phyloP scores from a whole-genome alignment of 1,140 invertebrate species.

The Megalopta genalis region DNA sequence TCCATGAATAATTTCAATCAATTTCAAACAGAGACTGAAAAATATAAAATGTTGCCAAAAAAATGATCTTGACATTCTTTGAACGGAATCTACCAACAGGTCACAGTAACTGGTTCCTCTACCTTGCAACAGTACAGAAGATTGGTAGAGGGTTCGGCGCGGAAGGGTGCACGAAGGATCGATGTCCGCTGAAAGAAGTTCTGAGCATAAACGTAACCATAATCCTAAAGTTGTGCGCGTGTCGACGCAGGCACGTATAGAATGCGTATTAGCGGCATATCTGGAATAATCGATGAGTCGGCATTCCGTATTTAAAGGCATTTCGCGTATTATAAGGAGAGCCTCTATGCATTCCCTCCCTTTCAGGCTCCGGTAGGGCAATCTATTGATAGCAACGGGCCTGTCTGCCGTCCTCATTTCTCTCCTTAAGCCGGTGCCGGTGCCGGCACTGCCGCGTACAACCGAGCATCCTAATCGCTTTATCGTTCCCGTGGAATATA shows the following conservation, averaged over 20 bases:
- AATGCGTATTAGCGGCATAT: slow-evolving; percentile 61
- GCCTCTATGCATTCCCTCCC: slow-evolving; percentile 36
- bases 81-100: no score
- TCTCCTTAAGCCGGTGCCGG: slow-evolving; percentile 59
- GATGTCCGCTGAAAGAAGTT: no score
- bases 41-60: no score
- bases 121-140: no score
- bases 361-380: slow-evolving; percentile 32
- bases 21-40: no score
- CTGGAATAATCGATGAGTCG: slow-evolving; percentile 60
- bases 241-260: slow-evolving; percentile 28
- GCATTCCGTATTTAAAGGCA: slow-evolving; percentile 60
- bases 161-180: no score
- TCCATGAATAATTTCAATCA: no score
- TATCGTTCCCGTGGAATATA: slow-evolving; percentile 60
- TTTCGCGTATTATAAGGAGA: slow-evolving; percentile 59
- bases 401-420: slow-evolving; percentile 12
- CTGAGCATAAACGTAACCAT: slow-evolving; percentile 21
- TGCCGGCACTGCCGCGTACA: slow-evolving; percentile 37
- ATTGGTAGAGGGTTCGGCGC: no score
- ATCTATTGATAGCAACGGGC: slow-evolving; percentile 30
- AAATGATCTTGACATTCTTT: no score
- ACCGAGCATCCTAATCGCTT: slow-evolving; percentile 64
- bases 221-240: slow-evolving; percentile 39
- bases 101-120: no score